These are phyloP conservation scores for Pharmacophagus antenor DNA, from an alignment of 2,888 invertebrate species.

Conservation along the genomic window DNA sequence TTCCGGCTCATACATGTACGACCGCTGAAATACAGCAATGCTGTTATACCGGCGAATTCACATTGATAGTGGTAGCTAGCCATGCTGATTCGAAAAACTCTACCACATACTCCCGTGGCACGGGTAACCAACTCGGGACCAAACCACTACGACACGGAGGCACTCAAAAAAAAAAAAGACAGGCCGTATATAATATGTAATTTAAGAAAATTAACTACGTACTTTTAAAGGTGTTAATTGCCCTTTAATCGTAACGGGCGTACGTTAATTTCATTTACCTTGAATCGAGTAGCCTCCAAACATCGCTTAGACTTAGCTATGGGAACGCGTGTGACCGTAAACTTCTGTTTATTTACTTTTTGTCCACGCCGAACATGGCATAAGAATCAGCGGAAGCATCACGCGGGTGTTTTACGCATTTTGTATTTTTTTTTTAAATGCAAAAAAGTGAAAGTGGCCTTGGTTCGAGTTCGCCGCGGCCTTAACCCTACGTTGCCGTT, in stretches of 20 bases:
- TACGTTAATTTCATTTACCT: slow-evolving; percentile 2
- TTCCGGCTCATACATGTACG: too few species aligned
- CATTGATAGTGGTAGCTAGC: too few species aligned
- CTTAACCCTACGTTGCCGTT: slow-evolving; percentile 5
- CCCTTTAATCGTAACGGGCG: neutral
- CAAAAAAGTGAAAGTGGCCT: slow-evolving; percentile 27
- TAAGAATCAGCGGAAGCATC: slow-evolving; percentile 13
- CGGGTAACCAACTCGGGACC: too few species aligned
- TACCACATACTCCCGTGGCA: too few species aligned
- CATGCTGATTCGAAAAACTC: too few species aligned
- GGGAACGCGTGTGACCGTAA: neutral
- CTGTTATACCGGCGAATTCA: too few species aligned
- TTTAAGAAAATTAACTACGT: neutral
- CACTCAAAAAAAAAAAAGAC: too few species aligned
- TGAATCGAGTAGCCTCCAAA: slow-evolving; percentile 3
- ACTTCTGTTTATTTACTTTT: too few species aligned
- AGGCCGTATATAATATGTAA: neutral
- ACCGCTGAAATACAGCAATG: too few species aligned
- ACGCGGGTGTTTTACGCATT: slow-evolving; percentile 4
- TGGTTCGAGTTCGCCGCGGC: slow-evolving; percentile 2
- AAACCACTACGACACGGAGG: too few species aligned
- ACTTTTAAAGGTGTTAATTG: neutral
- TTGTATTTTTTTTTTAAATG: slow-evolving; percentile 26
- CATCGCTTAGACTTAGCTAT: neutral
- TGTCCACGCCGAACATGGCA: slow-evolving; percentile 7